Evolutionary conservation across 1,140 invertebrate species (phyloP), one percentile per base, ranked within the genome.

Genomic region (Sminthurinus signatus): DNA sequence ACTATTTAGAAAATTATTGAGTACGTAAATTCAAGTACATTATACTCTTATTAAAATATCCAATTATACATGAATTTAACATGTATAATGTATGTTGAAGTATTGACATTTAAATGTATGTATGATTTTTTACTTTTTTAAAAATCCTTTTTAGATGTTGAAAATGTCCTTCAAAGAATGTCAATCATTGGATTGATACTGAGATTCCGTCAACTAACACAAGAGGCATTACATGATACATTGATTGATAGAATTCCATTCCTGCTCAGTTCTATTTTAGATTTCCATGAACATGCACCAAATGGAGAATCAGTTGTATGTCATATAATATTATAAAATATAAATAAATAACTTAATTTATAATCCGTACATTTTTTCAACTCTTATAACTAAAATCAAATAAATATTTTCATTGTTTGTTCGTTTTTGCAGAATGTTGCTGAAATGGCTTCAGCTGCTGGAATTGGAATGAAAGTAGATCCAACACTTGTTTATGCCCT

Each of bases 141-240:
- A n/a, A n/a, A n/a, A n/a, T n/a, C n/a, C n/a, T 28, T 43, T 72
- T 71, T 73, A 83, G 83, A 91, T 75, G 92, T 94, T 1, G 93
- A 97, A 70, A 95, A 92, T 74, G 89, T 98, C 23, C 78, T 99
- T 12, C 91, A 96, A 75, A 82, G 96, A 66, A 96, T 99, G 85
- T 97, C 93, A 14, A 98, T 98, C 68, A 92, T 98, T 73, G 96
- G 96, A 2, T 95, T 98, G 0, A 95, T 99, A 65, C 79, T 98
- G 67, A 92, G 93, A 71, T 99, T 99, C 78, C 82, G 94, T 31
- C 87, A 93, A 75, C 80, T 99, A 12, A 84, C 93, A 1, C 95
- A 98, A 75, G 88, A 92, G 59, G 93, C 95, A 15, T 79, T 99
- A 14, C 85, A 93, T 59, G 94, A 98, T 80, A 94, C 96, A 2